Base-by-base conservation (phyloP, 2,113 vertebrate species). In the Phaetusa simplex region DNA sequence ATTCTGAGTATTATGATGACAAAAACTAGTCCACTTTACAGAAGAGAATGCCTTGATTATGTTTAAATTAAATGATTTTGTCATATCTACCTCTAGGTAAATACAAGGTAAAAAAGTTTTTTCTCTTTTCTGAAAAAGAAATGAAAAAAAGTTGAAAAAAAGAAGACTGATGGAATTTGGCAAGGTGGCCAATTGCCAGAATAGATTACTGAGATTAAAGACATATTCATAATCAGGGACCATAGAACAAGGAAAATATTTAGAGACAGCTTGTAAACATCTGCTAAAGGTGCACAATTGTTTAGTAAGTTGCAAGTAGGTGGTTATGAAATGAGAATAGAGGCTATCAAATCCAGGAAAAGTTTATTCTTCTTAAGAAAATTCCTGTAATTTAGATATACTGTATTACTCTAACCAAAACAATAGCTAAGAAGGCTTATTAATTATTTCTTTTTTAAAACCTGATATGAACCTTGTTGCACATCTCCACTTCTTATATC, bases 381-480 rank as follows among this genome's bases (percentile, higher is more conserved):
- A 11, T n/a, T 11, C 22, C 34, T 58, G 3, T 17, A 38, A 45
- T 26, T 91, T 71, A 80, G 71, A 45, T 23, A 32, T 0, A 27
- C 5, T 36, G 1, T 6, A 22, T 42, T 71, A 7, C 26, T 70
- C 22, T 49, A 18, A 49, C 6, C 17, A 72, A 59, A 82, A 8
- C n/a, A n/a, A 29, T 26, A 61, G 11, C 14, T 13, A 14, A 14
- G 22, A n/a, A 77, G 4, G 9, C 1, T 66, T 9, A 24, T 34
- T 61, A 32, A 23, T 14, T 14, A 8, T 10, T 76, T 40, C 4
- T 22, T 38, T 43, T n/a, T 14, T 3, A 36, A 83, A 58, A 16
- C 2, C 50, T 65, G 24, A 0, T 5, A 1, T 11, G 7, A 14
- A 6, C 42, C 13, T 82, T 12, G 19, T 6, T 81, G 17, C 10